Evolutionary conservation across 2,113 vertebrate species (phyloP).

Genomic region (Prietella phreatophila): DNA sequence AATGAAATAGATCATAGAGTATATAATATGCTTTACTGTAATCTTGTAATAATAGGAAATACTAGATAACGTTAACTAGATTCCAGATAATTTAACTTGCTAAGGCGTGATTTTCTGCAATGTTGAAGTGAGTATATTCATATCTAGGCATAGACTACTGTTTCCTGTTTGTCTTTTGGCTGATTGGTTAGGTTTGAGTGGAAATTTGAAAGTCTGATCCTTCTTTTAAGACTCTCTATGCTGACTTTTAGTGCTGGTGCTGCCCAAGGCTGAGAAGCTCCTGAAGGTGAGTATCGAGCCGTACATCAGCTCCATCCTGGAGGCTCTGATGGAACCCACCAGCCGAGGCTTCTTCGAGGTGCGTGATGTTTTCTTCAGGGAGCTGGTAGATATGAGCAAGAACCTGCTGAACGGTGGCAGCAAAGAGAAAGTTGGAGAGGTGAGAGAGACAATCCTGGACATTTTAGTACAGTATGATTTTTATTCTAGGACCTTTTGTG

Average conservation of each 20-base stretch:
- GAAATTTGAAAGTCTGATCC: background rate
- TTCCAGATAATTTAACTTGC: background rate
- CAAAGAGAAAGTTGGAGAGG: constrained; percentile 85
- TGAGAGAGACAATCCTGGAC: constrained; percentile 63
- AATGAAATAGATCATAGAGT: no score
- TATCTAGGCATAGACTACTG: background rate
- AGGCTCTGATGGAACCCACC: constrained; percentile 93
- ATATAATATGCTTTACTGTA: background rate
- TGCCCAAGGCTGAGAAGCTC: constrained; percentile 87
- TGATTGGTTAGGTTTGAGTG: background rate
- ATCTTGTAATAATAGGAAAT: background rate
- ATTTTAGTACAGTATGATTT: background rate
- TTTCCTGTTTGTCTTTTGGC: background rate
- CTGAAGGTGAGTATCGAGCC: constrained; percentile 87
- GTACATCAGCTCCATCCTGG: constrained; percentile 92
- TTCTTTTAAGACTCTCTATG: background rate
- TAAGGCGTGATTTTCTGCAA: background rate
- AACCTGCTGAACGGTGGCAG: constrained; percentile 86
- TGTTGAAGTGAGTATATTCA: background rate
- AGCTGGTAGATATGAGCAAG: constrained; percentile 93
- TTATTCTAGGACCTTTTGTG: background rate
- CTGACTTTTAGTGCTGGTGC: constrained; percentile 73
- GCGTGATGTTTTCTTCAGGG: constrained; percentile 88
- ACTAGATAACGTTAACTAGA: background rate
- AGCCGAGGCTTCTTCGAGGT: constrained; percentile 93